These are phyloP conservation scores for Nycticorax nycticorax DNA, from an alignment of 2,113 vertebrate genomes.

Conservation along the genomic window DNA sequence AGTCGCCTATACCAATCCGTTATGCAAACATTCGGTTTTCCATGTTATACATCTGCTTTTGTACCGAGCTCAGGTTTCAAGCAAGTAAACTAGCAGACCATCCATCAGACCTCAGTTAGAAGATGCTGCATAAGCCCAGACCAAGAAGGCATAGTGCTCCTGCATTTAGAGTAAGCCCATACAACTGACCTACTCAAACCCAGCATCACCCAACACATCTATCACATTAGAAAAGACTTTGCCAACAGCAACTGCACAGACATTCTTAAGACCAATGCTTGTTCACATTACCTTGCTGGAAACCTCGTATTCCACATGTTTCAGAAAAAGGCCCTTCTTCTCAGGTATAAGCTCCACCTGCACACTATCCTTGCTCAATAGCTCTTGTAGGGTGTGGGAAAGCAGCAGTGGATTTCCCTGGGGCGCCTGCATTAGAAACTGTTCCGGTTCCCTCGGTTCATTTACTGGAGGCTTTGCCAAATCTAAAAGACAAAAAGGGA, in stretches of 20 bases:
- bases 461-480: constrained; percentile 78
- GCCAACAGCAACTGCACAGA: neutral
- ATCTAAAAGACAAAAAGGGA: constrained; percentile 73
- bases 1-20: accelerated
- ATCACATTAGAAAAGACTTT: neutral
- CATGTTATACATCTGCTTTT: neutral
- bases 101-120: neutral
- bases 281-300: constrained; percentile 84
- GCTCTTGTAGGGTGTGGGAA: constrained; percentile 81
- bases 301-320: constrained; percentile 97
- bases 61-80: neutral
- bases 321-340: constrained; percentile 97
- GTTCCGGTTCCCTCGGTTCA: constrained; percentile 71
- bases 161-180: neutral
- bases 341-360: constrained; percentile 94
- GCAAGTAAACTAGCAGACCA: neutral
- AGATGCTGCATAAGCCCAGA: neutral
- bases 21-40: accelerated
- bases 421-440: constrained; percentile 81
- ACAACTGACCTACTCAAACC: neutral
- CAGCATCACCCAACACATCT: neutral
- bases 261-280: neutral
- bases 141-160: neutral
- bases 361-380: constrained; percentile 85
- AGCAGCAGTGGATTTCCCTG: constrained; percentile 84